phyloP scores from a whole-genome alignment of 2,888 invertebrate genomes.

The Diploptera punctata region DNA sequence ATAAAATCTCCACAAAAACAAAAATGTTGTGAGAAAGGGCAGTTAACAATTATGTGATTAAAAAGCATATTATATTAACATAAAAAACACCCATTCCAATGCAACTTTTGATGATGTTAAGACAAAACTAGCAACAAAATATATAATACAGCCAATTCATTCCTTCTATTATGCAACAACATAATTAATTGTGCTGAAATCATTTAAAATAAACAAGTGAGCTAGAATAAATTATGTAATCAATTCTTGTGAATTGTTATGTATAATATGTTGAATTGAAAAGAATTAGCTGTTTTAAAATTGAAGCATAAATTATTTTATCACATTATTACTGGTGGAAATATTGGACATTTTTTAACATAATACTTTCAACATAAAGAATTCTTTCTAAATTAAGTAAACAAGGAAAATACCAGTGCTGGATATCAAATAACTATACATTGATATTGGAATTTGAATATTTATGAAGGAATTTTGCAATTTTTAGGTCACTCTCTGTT shows the following conservation, averaged over 20 bases:
- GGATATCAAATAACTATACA: no score
- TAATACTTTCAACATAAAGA: neutral
- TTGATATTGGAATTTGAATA: no score
- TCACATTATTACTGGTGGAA: neutral
- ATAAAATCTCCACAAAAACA: no score
- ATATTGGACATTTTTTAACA: neutral
- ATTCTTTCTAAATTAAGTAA: neutral
- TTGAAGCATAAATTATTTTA: neutral
- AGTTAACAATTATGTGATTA: neutral
- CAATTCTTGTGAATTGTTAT: no score
- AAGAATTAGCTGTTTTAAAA: neutral
- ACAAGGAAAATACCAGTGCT: no score
- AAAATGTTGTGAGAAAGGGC: constrained; percentile 23
- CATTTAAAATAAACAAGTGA: no score
- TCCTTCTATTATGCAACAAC: neutral
- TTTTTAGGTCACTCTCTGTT: no score
- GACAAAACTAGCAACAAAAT: neutral
- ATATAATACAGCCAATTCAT: neutral
- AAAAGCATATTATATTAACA: neutral
- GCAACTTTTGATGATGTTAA: neutral
- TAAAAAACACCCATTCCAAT: neutral
- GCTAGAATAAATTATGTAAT: no score
- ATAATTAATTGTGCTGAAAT: no score
- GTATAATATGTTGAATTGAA: no score
- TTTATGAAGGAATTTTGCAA: no score